These are phyloP conservation scores for Chionomys nivalis DNA, from an alignment of 2,113 vertebrate species.

Conservation along the genomic window DNA sequence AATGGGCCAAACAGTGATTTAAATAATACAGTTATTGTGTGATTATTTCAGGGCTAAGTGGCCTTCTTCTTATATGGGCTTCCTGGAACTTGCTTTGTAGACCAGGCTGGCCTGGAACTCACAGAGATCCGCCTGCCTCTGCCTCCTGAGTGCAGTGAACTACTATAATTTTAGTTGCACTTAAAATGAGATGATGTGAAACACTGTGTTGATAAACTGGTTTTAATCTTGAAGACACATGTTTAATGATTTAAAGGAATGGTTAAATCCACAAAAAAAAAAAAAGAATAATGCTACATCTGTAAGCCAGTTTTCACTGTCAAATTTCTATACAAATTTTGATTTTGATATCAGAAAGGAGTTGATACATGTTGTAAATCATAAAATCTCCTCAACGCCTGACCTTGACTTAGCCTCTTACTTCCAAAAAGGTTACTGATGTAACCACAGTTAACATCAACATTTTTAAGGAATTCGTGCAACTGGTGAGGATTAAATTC, in stretches of 20 bases:
- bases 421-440: neutral
- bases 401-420: neutral
- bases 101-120: neutral
- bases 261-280: neutral
- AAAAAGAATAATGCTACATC: neutral
- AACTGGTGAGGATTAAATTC: neutral
- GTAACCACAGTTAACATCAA: neutral
- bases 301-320: neutral
- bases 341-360: neutral
- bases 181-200: neutral
- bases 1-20: too few species aligned
- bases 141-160: neutral
- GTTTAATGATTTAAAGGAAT: neutral
- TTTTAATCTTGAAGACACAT: neutral
- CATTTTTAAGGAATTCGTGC: neutral
- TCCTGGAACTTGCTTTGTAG: neutral
- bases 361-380: neutral
- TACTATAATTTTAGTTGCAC: neutral
- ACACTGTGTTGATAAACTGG: neutral
- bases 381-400: neutral
- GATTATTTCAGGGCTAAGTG: too few species aligned
- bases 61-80: too few species aligned
- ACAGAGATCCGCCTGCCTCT: neutral
- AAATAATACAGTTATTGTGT: too few species aligned
- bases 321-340: neutral